phyloP scores from a whole-genome alignment of 2,888 invertebrate species.

The Dynastes grantii region DNA sequence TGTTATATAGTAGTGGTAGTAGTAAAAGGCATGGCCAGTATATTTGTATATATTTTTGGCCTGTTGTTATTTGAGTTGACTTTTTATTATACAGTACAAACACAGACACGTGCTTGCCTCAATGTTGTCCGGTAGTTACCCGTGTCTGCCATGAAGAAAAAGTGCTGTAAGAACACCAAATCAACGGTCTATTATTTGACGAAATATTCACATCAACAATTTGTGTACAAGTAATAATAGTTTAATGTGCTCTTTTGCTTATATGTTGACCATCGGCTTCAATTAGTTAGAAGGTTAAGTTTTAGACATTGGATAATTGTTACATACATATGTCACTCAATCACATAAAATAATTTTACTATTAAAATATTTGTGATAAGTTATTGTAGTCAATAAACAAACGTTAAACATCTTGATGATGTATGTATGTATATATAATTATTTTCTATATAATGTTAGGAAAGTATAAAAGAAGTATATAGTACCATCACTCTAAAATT shows the following conservation, averaged over 20 bases:
- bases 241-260: background rate
- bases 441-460: too few relatives aligned
- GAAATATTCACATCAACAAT: conserved; percentile 43
- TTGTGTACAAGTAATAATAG: conserved; percentile 36
- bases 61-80: conserved; percentile 34
- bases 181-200: conserved; percentile 49
- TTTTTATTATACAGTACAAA: conserved; percentile 50
- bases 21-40: conserved; percentile 47
- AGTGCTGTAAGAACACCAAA: conserved; percentile 81
- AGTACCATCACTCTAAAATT: too few relatives aligned
- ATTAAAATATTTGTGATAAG: too few relatives aligned
- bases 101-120: conserved; percentile 77
- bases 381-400: too few relatives aligned
- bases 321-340: too few relatives aligned
- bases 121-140: conserved; percentile 83
- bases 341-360: too few relatives aligned
- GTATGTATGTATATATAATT: too few relatives aligned
- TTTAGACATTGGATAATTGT: too few relatives aligned
- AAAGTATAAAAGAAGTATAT: too few relatives aligned
- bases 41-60: conserved; percentile 51
- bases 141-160: conserved; percentile 80
- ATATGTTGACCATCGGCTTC: conserved; percentile 30
- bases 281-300: conserved; percentile 7
- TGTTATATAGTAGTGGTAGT: conserved; percentile 25
- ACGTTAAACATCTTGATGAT: too few relatives aligned